phyloP scores from a whole-genome alignment of 2,797 vertebrate genomes.

The Syngnathus acus region DNA sequence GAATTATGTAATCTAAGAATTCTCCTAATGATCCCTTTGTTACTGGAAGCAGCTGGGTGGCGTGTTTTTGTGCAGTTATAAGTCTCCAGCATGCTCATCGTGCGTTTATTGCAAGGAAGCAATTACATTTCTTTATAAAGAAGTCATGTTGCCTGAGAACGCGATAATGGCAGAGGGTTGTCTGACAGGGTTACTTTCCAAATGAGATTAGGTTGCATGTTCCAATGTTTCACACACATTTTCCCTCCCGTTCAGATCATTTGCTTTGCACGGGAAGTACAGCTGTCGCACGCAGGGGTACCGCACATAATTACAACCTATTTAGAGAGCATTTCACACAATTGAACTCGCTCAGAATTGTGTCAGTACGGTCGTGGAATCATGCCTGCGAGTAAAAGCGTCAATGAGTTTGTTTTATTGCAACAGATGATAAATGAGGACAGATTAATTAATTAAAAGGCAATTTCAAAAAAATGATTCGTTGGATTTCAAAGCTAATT shows the following conservation, averaged over 20 bases:
- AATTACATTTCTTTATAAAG: constrained; percentile 45
- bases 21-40: constrained; percentile 45
- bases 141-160: constrained; percentile 20
- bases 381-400: background rate
- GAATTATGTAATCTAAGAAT: constrained; percentile 56
- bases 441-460: too few species aligned
- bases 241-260: constrained; percentile 6
- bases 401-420: background rate
- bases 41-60: constrained; percentile 38
- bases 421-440: background rate
- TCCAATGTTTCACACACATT: constrained; percentile 18
- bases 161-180: background rate
- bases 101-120: constrained; percentile 42
- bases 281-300: constrained; percentile 29
- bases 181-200: background rate
- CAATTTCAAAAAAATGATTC: too few species aligned
- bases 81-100: constrained; percentile 29
- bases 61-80: constrained; percentile 28
- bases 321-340: constrained; percentile 62
- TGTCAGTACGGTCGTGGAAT: constrained; percentile 8
- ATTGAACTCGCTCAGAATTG: constrained; percentile 56
- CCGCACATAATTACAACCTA: constrained; percentile 59
- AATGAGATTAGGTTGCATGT: constrained; percentile 6
- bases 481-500: too few species aligned
- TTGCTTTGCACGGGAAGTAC: constrained; percentile 15